Conservation (phyloP, 92 coral and sea anemone genomes). For the Micromussa lordhowensis region DNA sequence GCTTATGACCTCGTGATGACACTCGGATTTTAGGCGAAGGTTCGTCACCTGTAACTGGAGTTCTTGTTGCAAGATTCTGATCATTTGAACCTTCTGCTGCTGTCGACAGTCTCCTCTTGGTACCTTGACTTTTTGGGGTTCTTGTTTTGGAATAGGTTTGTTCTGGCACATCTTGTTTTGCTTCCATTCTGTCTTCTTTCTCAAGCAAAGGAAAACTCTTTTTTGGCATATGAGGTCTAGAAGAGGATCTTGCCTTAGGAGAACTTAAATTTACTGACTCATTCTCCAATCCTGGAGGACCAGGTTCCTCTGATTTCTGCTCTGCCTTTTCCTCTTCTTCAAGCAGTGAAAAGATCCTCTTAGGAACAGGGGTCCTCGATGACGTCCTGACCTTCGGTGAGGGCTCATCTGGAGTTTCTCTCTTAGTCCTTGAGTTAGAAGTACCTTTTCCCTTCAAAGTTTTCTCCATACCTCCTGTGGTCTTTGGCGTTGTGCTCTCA, state of each 20-base stretch:
- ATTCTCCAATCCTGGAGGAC: not conserved
- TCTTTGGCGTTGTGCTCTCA: not conserved
- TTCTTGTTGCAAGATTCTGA: not conserved
- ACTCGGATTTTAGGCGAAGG: conserved; percentile 35
- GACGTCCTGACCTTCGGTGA: conserved; percentile 80
- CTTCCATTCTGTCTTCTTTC: not conserved
- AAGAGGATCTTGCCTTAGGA: conserved; percentile 12
- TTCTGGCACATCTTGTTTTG: not conserved
- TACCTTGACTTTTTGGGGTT: conserved; percentile 26
- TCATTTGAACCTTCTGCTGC: not conserved
- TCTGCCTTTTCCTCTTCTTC: conserved; percentile 43
- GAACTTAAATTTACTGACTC: conserved; percentile 4
- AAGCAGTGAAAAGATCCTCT: conserved; percentile 78
- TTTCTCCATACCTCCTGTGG: not conserved
- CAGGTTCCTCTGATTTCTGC: conserved; percentile 18
- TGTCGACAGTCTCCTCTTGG: not conserved
- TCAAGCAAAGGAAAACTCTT: conserved; percentile 24
- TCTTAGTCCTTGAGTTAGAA: not conserved
- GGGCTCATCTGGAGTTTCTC: conserved; percentile 32
- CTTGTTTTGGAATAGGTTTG: not conserved
- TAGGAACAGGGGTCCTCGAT: conserved; percentile 86
- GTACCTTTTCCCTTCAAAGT: conserved; percentile 16
- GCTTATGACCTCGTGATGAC: conserved; percentile 37
- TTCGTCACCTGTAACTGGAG: not conserved
- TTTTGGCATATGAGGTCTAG: conserved; percentile 26